Base-by-base conservation (phyloP, 35 echinoderm and acorn worm genomes). In the Holothuria glaberrima region DNA sequence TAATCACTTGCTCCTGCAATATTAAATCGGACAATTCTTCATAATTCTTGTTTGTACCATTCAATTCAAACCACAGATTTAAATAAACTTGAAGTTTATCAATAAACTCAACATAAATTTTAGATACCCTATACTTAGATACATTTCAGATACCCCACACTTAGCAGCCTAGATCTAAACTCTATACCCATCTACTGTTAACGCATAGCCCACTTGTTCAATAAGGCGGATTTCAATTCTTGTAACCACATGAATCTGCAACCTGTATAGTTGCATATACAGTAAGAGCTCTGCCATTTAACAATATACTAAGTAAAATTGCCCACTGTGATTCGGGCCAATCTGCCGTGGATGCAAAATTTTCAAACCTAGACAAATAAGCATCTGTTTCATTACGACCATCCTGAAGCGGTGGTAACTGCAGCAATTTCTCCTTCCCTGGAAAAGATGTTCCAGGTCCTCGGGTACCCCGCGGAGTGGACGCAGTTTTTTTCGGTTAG, bases 331-430 rank as follows among this genome's bases (percentile, higher is more conserved):
- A 57, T 20, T 66, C 30, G 1, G 54, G 77, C 89, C 74, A 82
- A 16, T 48, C 46, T 29, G 41, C 69, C 12, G 33, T 30, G 6
- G 63, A 32, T 34, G 89, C 89, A 91, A 83, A 91, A 27, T 75
- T 59, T 59, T 91, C 89, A 83, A 91, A 91, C n/a, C 89, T 36
- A 26, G 26, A 54, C 19, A 91, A 44, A 33, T 82, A 91, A 19
- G 83, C 89, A 52, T 91, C 89, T n/a, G n/a, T n/a, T n/a, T n/a
- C n/a, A n/a, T n/a, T n/a, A 30, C n/a, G 61, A 20, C 89, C 77
- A 81, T 91, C 89, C 12, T 83, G 83, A 68, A 91, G 76, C 13
- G 18, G 21, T 4, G 70, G 69, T 9, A 89, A 60, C 58, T 86
- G 59, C 13, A 33, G 86, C 30, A 75, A 41, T 41, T 75, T 30